Conservation (phyloP, 2,888 invertebrate genomes). For the Drosophila greeni region DNA sequence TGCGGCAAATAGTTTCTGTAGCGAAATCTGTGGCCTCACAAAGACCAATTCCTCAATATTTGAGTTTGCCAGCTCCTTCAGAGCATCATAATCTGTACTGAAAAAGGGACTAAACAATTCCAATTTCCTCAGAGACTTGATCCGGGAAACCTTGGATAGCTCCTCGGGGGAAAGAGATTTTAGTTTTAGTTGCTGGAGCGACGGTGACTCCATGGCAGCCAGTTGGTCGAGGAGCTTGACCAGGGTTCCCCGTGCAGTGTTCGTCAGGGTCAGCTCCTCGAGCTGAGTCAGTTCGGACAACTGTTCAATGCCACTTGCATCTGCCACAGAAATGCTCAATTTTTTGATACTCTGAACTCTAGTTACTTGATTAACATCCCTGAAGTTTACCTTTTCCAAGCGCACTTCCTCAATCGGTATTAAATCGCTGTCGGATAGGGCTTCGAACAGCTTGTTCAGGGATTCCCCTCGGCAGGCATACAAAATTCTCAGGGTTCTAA, state of each 20-base stretch:
- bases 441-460: neutral
- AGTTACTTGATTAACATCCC: neutral
- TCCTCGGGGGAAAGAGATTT: neutral
- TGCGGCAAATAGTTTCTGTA: neutral
- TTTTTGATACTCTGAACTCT: neutral
- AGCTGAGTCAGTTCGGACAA: neutral
- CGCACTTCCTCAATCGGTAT: neutral
- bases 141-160: neutral
- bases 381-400: neutral
- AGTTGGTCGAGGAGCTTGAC: neutral
- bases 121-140: neutral
- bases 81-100: neutral
- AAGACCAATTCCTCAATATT: neutral
- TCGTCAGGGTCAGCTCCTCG: neutral
- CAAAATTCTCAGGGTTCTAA: neutral
- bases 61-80: neutral
- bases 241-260: neutral
- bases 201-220: neutral
- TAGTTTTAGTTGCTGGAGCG: neutral
- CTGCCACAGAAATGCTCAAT: neutral
- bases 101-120: neutral
- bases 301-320: neutral
- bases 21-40: neutral
- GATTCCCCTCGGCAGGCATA: neutral
- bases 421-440: neutral